Evolutionary conservation across 2,888 invertebrate species (phyloP), one percentile per base, ranked within the genome.

Genomic region (Drosophila lutescens): DNA sequence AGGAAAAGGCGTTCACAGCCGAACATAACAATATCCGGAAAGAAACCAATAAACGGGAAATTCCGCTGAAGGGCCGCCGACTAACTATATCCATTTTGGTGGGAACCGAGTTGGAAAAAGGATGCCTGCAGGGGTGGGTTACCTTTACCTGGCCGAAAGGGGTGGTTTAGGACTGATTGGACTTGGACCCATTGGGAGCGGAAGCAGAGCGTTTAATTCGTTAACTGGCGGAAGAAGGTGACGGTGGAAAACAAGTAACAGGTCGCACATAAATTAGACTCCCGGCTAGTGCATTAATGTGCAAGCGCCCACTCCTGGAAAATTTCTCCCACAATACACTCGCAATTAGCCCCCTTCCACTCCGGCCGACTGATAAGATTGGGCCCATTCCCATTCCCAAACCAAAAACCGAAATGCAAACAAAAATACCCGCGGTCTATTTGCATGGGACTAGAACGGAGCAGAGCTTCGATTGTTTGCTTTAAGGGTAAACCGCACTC

Each of bases 11-110:
- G 89, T 67, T 59, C 46, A 26, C 66, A 78, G 76, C 47, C 55
- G 63, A 70, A 54, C 65, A 77, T 76, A 84, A 81, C 82, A 80
- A 90, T 88, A 86, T 89, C 90, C 90, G 89, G 65, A 69, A 66
- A 69, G 69, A 46, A 55, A 66, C 65, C 65, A 55, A 55, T 69
- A 66, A 69, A 55, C 69, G 90, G 76, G 66, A 84, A 86, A 82
- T 77, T 79, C 73, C 71, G 56, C 63, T 59, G 60, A 74, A 73
- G 76, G 83, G 70, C 51, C 63, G 36, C 32, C 23, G 43, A 55
- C 63, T 69, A 54, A 53, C 61, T 69, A 56, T 61, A 20, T 17
- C 51, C 68, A 4, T 43, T 54, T 71, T 44, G 81, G 79, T 88
- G 83, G 87, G 86, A 86, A 88, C 86, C 38, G 56, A 62, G 54